These are phyloP conservation scores for Aproaerema taeniolella DNA, from an alignment of 2,888 invertebrate genomes.

Conservation along the genomic window DNA sequence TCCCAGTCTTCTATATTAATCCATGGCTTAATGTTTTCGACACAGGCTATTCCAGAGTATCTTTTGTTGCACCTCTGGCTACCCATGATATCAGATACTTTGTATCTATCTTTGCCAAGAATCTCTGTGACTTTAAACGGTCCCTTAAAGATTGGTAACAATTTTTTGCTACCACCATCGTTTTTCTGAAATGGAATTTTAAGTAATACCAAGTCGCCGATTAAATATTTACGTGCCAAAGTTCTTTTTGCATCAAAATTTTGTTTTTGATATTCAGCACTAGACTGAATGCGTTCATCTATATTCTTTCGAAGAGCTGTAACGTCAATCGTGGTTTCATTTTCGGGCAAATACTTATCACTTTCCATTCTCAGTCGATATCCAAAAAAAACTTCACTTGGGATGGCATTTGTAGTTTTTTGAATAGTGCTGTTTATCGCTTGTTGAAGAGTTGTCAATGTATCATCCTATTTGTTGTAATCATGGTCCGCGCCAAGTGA, in stretches of 20 bases:
- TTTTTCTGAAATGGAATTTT: conserved; percentile 2
- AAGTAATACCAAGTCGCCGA: conserved; percentile 11
- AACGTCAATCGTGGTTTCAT: not conserved
- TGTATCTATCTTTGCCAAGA: conserved; percentile 3
- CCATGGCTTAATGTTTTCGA: not conserved
- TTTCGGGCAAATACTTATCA: not conserved
- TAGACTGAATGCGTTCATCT: not conserved
- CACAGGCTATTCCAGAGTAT: not conserved
- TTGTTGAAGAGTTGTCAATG: conserved; percentile 3
- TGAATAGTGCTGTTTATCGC: not conserved
- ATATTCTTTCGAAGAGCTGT: not conserved
- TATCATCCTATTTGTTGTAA: conserved; percentile 27
- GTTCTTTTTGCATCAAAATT: not conserved
- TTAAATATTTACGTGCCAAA: not conserved
- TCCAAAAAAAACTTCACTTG: conserved; percentile 1
- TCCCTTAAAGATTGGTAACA: conserved; percentile 17
- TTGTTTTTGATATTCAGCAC: conserved; percentile 2
- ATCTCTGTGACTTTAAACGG: conserved; percentile 19
- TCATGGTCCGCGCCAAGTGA: conserved; percentile 15
- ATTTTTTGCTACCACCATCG: conserved; percentile 10
- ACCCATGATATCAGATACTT: not conserved
- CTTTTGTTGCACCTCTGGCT: not conserved
- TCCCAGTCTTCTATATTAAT: not conserved
- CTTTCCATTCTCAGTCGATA: not conserved
- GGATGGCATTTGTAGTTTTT: not conserved